phyloP scores from a whole-genome alignment of 2,113 vertebrate genomes.

The Athene cunicularia region DNA sequence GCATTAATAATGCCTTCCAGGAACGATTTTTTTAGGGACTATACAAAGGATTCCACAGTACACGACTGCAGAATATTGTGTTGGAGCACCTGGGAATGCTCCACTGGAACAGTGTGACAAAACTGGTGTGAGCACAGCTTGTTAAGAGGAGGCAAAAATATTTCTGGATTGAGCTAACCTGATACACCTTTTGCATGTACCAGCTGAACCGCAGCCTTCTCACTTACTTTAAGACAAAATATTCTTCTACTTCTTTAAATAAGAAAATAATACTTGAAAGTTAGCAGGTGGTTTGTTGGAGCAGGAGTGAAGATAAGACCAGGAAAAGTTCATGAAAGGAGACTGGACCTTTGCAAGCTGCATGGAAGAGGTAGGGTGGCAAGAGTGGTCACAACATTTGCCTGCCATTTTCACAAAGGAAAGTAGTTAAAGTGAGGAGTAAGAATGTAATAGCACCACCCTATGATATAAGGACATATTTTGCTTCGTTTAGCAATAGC shows the following conservation, averaged over 20 bases:
- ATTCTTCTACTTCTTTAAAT: not conserved
- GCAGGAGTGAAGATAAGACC: not conserved
- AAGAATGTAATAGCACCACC: not conserved
- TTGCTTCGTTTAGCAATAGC: not conserved
- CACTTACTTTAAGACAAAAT: not conserved
- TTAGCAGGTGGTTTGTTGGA: not conserved
- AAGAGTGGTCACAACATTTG: not conserved
- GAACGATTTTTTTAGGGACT: fast-evolving
- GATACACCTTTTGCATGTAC: fast-evolving
- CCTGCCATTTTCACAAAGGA: not conserved
- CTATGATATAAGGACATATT: not conserved
- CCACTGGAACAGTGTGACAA: not conserved
- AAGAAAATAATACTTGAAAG: not conserved
- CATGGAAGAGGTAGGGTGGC: not conserved
- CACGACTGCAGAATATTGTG: not conserved
- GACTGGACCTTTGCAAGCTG: not conserved
- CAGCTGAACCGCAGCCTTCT: not conserved
- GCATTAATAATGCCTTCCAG: not conserved
- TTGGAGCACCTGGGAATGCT: not conserved
- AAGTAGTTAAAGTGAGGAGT: fast-evolving
- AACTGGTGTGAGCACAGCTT: not conserved
- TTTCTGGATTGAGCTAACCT: not conserved
- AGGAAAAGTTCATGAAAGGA: not conserved
- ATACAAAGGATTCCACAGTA: not conserved
- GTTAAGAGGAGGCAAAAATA: not conserved